These are phyloP conservation scores for Amniataba percoides DNA, from an alignment of 2,797 vertebrate genomes.

Conservation along the genomic window DNA sequence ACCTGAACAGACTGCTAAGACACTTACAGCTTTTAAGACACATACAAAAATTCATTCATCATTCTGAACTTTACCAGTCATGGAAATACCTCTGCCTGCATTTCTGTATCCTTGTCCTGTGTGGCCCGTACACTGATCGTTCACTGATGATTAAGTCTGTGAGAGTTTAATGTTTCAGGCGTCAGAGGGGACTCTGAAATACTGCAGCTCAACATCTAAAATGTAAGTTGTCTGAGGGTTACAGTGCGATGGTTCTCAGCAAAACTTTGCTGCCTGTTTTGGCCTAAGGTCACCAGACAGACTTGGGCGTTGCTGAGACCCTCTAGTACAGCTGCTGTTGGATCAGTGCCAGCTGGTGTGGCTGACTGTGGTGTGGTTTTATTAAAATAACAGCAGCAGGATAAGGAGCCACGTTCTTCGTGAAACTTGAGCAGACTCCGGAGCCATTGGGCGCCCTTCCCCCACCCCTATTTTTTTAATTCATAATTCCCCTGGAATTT, in stretches of 20 bases:
- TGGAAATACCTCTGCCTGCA: background rate
- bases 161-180: conserved; percentile 26
- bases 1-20: background rate
- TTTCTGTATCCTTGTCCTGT: background rate
- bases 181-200: background rate
- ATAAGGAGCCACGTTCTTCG: conserved; percentile 67
- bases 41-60: background rate
- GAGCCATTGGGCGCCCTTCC: conserved; percentile 51
- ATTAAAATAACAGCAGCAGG: conserved; percentile 78
- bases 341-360: conserved; percentile 54
- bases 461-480: conserved; percentile 32
- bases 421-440: conserved; percentile 61
- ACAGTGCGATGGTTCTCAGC: conserved; percentile 27
- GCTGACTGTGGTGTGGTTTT: conserved; percentile 64
- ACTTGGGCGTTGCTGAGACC: conserved; percentile 55
- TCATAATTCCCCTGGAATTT: conserved; percentile 76
- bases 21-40: background rate
- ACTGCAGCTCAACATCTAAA: background rate
- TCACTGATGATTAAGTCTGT: conserved; percentile 7
- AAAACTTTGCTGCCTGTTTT: conserved; percentile 28
- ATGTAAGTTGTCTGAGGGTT: conserved; percentile 12
- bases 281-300: conserved; percentile 69
- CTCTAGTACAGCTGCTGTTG: conserved; percentile 65
- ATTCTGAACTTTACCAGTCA: background rate
- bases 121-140: background rate